Percentiles rank a stretch among this genome's conserved stretches.
phyloP scores from a whole-genome alignment of 2,797 vertebrate species.

The Hipposideros larvatus region DNA sequence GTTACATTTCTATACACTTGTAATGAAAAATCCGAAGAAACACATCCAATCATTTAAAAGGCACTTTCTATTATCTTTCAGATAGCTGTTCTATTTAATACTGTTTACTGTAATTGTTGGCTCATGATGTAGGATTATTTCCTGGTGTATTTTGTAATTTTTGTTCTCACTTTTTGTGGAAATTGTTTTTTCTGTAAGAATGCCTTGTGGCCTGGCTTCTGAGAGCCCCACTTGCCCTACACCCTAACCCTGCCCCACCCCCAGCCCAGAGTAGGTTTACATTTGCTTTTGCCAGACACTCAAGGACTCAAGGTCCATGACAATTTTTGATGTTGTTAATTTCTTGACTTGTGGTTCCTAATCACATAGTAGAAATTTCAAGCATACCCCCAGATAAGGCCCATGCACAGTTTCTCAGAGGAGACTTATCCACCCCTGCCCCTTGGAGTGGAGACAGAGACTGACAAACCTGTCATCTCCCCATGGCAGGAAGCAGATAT shows the following conservation, averaged over 20 bases:
- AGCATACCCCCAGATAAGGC: neutral
- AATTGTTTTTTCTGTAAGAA: neutral
- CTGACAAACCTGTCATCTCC: neutral
- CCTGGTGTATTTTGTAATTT: neutral
- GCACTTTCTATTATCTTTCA: neutral
- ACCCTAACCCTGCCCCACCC: too few species aligned
- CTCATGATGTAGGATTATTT: neutral
- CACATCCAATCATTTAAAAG: neutral
- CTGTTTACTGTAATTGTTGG: neutral
- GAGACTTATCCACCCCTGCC: neutral
- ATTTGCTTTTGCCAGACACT: neutral
- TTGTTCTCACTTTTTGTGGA: neutral
- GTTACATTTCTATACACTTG: neutral
- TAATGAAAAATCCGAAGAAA: neutral
- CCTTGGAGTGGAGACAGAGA: neutral
- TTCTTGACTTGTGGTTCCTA: neutral
- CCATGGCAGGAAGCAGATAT: neutral
- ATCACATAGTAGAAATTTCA: neutral
- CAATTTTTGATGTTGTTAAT: neutral
- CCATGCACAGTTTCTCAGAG: neutral
- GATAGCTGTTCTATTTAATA: neutral
- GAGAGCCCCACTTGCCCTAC: neutral
- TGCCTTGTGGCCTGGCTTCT: neutral
- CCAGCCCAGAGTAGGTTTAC: neutral
- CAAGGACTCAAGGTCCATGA: neutral